Conservation (phyloP, 2,888 invertebrate genomes). For the Brachyptera risi region DNA sequence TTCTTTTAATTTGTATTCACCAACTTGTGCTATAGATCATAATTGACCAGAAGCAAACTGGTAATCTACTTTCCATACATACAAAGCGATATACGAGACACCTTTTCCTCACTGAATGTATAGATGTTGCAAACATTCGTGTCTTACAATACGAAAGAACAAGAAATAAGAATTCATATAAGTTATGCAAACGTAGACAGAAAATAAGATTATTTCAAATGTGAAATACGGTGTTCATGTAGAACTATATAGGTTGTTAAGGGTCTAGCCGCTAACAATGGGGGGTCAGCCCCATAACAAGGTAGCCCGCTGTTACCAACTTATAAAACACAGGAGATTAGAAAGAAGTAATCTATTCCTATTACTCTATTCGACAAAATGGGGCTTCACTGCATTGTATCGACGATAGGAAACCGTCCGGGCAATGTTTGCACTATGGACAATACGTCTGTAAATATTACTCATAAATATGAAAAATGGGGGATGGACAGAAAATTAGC, state of each 20-base stretch:
- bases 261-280: constrained; percentile 9
- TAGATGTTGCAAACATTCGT: too few relatives aligned
- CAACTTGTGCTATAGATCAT: too few relatives aligned
- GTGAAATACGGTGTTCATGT: not conserved
- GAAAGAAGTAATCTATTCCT: not conserved
- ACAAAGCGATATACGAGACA: too few relatives aligned
- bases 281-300: constrained; percentile 25
- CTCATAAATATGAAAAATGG: not conserved
- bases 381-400: too few relatives aligned
- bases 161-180: not conserved
- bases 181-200: not conserved
- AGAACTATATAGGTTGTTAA: not conserved
- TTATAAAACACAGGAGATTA: not conserved
- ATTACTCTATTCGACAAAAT: not conserved
- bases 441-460: not conserved
- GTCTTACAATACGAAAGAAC: too few relatives aligned
- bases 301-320: constrained; percentile 16
- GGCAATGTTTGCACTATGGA: not conserved
- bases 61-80: too few relatives aligned
- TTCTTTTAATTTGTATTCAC: too few relatives aligned
- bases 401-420: too few relatives aligned
- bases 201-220: not conserved
- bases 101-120: too few relatives aligned
- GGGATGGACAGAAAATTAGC: constrained; percentile 5
- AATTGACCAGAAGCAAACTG: too few relatives aligned